These are phyloP conservation scores for Reinhardtius hippoglossoides DNA, from an alignment of 2,113 vertebrate species.

Conservation along the genomic window DNA sequence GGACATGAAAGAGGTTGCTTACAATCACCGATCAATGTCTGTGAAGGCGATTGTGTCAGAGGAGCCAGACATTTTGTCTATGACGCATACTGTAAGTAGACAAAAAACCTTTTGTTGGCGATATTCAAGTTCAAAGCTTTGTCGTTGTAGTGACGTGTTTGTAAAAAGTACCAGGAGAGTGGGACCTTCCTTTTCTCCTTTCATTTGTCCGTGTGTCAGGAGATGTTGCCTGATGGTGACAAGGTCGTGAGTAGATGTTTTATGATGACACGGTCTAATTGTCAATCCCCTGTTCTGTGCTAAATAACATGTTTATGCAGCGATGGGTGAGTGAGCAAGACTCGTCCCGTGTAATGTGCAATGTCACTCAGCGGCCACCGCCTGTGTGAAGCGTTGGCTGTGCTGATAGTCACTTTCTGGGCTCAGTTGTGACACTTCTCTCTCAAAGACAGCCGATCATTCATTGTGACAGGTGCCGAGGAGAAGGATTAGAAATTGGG, in stretches of 20 bases:
- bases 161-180: slow-evolving; percentile 29
- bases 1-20: slow-evolving; percentile 66
- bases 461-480: slow-evolving; percentile 66
- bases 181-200: neutral
- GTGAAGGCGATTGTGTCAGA: slow-evolving; percentile 40
- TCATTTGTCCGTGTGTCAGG: slow-evolving; percentile 20
- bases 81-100: slow-evolving; percentile 36
- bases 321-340: slow-evolving; percentile 30
- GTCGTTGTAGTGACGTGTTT: slow-evolving; percentile 24
- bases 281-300: slow-evolving; percentile 27
- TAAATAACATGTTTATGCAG: slow-evolving; percentile 56
- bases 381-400: slow-evolving; percentile 41
- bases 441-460: slow-evolving; percentile 62
- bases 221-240: slow-evolving; percentile 34
- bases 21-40: slow-evolving; percentile 75
- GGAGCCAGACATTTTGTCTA: slow-evolving; percentile 43
- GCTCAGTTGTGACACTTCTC: slow-evolving; percentile 63
- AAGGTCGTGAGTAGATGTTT: slow-evolving; percentile 51
- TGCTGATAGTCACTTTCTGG: slow-evolving; percentile 59
- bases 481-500: slow-evolving; percentile 43
- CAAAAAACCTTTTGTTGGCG: slow-evolving; percentile 15
- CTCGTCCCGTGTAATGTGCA: slow-evolving; percentile 36
- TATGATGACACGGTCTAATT: slow-evolving; percentile 56
- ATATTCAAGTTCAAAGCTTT: slow-evolving; percentile 38
- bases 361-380: slow-evolving; percentile 63